Conservation (phyloP, 2,113 vertebrate genomes). For the Myxocyprinus asiaticus region DNA sequence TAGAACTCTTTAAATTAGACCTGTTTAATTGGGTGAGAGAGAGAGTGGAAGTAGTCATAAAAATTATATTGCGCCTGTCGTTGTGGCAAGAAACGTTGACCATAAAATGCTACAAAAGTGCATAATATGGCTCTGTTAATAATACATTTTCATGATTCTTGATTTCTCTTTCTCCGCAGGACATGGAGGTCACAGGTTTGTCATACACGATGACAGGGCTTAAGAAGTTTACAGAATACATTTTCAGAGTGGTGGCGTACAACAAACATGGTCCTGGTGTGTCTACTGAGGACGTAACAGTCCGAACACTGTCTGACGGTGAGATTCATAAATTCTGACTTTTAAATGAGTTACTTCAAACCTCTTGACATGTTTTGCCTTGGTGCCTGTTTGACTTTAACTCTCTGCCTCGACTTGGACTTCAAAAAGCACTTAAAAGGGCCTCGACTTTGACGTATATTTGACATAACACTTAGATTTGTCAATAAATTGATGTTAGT, state of each 20-base stretch:
- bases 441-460: neutral
- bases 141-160: neutral
- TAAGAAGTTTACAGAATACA: slow-evolving; percentile 93
- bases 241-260: slow-evolving; percentile 93
- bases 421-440: neutral
- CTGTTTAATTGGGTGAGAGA: too few relatives aligned
- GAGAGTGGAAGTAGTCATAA: too few relatives aligned
- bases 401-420: neutral
- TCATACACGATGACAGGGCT: slow-evolving; percentile 84
- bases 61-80: too few relatives aligned
- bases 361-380: too few relatives aligned
- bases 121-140: too few relatives aligned
- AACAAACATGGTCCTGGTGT: slow-evolving; percentile 95
- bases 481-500: neutral
- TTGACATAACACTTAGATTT: neutral
- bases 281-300: slow-evolving; percentile 87
- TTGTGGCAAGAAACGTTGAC: too few relatives aligned
- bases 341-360: too few relatives aligned
- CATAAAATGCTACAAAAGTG: too few relatives aligned
- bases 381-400: neutral
- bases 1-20: too few relatives aligned
- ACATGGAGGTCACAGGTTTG: slow-evolving; percentile 81
- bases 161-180: slow-evolving; percentile 70
- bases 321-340: neutral
- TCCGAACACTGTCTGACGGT: slow-evolving; percentile 91